Base-by-base conservation (phyloP, 2,888 invertebrate genomes). In the Cremastinae sp. region DNA sequence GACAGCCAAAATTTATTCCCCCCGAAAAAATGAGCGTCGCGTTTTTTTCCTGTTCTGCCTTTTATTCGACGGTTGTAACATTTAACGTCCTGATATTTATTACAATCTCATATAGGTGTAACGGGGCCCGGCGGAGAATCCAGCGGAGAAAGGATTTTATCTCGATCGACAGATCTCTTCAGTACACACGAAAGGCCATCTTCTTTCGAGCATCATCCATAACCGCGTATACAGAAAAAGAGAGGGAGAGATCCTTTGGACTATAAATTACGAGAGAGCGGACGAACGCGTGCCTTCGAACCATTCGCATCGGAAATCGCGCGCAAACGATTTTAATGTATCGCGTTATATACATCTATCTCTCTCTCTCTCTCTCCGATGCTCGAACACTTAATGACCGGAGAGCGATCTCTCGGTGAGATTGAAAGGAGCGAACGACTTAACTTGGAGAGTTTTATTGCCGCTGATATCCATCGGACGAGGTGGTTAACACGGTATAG, bases 371-470 rank as follows among this genome's bases (percentile, higher is more conserved):
- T 22, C 51, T 49, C 64, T 51, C 38, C 38, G 64, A 28, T 41
- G 41, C 38, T 51, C 64, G 51, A 45, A 64, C 62, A 71, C 75
- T 79, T 78, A 79, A 79, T 78, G 79, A 79, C 78, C 73, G 51
- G 9, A 53, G 69, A 69, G 64, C 75, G 79, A 79, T 79, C 75
- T 66, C 66, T 71, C 72, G 78, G 75, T 54, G 51, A 79, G 79
- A 79, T 79, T 74, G 74, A 78, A 74, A 59, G 73, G 58, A 69
- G 66, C 58, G 66, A 75, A 78, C 79, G 72, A 79, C 79, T 78
- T 54, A 69, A 79, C 79, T 78, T 62, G 36, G 54, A 79, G 75
- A 79, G 71, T 79, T 76, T 73, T 78, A 79, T 78, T 75, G 74
- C 75, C 68, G 34, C 76, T 69, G 76, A 76, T 76, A 76, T 53